A percentile compares a stretch with the other conserved stretches of the same genome.
Evolutionary conservation across 2,888 invertebrate species (phyloP).

Genomic region (Athalia cordata): DNA sequence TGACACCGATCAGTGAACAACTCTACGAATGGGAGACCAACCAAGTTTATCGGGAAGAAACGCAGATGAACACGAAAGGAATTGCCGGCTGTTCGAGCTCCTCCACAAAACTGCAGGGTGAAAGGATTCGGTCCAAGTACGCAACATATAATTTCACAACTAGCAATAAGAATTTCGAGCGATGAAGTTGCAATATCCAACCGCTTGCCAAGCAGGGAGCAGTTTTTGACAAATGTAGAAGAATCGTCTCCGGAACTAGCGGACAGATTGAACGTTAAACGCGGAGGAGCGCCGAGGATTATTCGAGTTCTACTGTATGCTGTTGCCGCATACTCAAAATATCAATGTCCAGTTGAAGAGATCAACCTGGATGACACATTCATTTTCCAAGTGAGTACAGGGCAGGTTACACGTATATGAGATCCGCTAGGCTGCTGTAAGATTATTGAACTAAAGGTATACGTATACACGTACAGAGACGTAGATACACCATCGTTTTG

Average conservation of each 20-base stretch:
- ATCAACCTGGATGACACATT: slow-evolving; percentile 76
- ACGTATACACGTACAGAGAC: slow-evolving; percentile 53
- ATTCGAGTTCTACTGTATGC: slow-evolving; percentile 76
- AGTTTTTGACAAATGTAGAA: slow-evolving; percentile 57
- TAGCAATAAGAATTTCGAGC: not conserved
- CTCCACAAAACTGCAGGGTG: slow-evolving; percentile 9
- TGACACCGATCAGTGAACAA: slow-evolving; percentile 54
- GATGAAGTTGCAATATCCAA: not conserved
- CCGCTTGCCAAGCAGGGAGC: not conserved
- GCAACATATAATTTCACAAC: not conserved
- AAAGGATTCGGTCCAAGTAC: slow-evolving; percentile 3
- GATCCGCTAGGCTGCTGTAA: not conserved
- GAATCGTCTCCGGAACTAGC: slow-evolving; percentile 66
- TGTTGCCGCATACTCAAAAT: slow-evolving; percentile 76
- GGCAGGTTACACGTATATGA: not conserved
- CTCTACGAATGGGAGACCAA: slow-evolving; percentile 51
- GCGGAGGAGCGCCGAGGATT: slow-evolving; percentile 58
- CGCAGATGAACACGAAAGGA: slow-evolving; percentile 71
- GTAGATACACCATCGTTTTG: slow-evolving; percentile 55
- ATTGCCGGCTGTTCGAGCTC: slow-evolving; percentile 33
- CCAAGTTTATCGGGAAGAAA: slow-evolving; percentile 72
- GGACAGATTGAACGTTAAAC: slow-evolving; percentile 54
- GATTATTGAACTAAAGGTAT: not conserved
- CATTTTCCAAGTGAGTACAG: slow-evolving; percentile 73
- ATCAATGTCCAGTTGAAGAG: slow-evolving; percentile 72